These are phyloP conservation scores for Xiphophorus hellerii DNA, from an alignment of 2,113 vertebrate genomes.

Conservation along the genomic window DNA sequence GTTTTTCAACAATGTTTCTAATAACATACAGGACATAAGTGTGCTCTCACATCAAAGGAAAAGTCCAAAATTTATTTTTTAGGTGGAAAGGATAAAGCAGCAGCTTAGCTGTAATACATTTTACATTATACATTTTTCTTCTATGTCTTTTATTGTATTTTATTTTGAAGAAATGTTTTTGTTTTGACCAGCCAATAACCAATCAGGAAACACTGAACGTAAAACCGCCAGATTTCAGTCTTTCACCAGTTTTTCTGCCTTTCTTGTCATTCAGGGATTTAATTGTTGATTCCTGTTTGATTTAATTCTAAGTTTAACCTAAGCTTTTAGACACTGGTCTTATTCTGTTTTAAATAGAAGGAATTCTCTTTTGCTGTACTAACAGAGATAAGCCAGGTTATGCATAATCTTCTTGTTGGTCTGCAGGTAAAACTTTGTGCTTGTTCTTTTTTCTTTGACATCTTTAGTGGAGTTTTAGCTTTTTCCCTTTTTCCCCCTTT, in stretches of 20 bases:
- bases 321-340: background rate
- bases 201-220: too few species aligned
- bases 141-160: too few species aligned
- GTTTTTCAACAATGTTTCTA: background rate
- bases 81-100: too few species aligned
- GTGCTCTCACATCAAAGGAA: background rate
- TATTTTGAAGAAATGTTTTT: too few species aligned
- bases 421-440: conserved; percentile 6
- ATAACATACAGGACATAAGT: background rate
- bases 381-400: background rate
- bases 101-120: too few species aligned
- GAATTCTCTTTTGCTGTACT: background rate
- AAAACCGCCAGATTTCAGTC: background rate
- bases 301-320: background rate
- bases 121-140: too few species aligned
- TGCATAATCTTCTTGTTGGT: background rate
- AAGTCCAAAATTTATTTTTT: background rate
- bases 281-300: too few species aligned
- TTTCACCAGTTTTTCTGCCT: too few species aligned
- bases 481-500: background rate
- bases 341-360: background rate
- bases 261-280: too few species aligned
- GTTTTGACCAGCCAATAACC: too few species aligned
- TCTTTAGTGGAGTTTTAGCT: background rate
- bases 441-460: conserved; percentile 4